Evolutionary conservation across 1,140 invertebrate genomes (phyloP).

Genomic region (Brachionus manjavacas): DNA sequence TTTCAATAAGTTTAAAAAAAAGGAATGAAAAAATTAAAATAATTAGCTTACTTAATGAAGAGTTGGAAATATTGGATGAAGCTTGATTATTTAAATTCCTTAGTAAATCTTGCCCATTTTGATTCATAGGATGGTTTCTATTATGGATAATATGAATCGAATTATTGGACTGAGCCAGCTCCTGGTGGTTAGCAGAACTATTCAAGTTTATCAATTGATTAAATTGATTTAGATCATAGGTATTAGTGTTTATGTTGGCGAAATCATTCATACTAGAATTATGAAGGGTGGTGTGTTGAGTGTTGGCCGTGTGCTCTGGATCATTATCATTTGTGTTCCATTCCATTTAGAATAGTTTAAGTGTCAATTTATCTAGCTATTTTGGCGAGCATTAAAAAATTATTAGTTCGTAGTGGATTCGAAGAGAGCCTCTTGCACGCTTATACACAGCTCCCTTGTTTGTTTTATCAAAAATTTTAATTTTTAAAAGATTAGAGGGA

Average conservation of each 20-base stretch:
- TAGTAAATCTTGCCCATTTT: not conserved
- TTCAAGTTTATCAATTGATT: conserved; percentile 8
- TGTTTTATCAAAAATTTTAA: not conserved
- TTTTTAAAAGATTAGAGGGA: conserved; percentile 31
- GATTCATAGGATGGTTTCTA: not conserved
- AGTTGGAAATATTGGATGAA: not conserved
- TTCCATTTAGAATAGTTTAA: not conserved
- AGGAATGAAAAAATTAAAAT: too few relatives aligned
- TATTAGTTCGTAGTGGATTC: not conserved
- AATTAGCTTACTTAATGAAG: too few relatives aligned
- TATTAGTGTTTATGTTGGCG: conserved; percentile 22
- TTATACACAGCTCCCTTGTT: not conserved
- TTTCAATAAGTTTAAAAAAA: too few relatives aligned
- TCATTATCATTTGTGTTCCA: conserved; percentile 7
- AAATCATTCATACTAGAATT: not conserved
- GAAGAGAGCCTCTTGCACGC: not conserved
- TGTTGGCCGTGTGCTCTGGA: not conserved
- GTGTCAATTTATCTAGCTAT: not conserved
- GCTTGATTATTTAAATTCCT: not conserved
- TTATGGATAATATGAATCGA: not conserved
- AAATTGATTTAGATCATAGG: conserved; percentile 16
- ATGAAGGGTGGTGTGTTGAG: not conserved
- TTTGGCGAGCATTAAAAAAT: conserved; percentile 12
- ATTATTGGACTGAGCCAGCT: not conserved
- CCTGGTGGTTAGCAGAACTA: not conserved